phyloP scores from a whole-genome alignment of 2,888 invertebrate species.

The Endotricha flammealis region DNA sequence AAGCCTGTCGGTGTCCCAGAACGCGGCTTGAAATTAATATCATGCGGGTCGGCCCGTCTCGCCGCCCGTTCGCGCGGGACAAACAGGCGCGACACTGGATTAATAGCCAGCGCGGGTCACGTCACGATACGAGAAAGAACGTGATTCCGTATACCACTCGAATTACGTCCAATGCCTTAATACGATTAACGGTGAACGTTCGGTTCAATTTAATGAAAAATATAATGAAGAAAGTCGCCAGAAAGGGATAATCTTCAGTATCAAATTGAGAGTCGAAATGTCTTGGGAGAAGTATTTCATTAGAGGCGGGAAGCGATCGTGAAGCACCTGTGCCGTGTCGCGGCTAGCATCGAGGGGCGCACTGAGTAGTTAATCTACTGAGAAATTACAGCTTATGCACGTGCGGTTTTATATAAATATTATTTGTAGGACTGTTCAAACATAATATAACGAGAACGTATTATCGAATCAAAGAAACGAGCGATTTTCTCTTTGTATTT shows the following conservation, averaged over 20 bases:
- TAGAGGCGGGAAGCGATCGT: constrained; percentile 34
- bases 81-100: constrained; percentile 21
- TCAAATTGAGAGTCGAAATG: constrained; percentile 60
- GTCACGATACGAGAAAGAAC: no score
- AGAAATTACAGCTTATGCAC: no score
- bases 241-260: constrained; percentile 65
- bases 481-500: no score
- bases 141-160: neutral
- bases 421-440: no score
- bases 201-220: constrained; percentile 67
- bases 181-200: constrained; percentile 45
- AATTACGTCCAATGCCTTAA: constrained; percentile 23
- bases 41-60: constrained; percentile 46
- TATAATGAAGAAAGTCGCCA: constrained; percentile 54
- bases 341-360: neutral
- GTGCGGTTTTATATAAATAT: no score
- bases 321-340: constrained; percentile 23
- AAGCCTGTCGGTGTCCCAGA: constrained; percentile 68
- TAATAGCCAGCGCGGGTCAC: constrained; percentile 14
- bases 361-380: no score
- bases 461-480: no score
- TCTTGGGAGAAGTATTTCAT: constrained; percentile 68
- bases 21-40: constrained; percentile 64
- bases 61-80: constrained; percentile 21
- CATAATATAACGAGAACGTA: no score